Evolutionary conservation across 2,888 invertebrate genomes (phyloP).

Genomic region (Keiferia lycopersicella): DNA sequence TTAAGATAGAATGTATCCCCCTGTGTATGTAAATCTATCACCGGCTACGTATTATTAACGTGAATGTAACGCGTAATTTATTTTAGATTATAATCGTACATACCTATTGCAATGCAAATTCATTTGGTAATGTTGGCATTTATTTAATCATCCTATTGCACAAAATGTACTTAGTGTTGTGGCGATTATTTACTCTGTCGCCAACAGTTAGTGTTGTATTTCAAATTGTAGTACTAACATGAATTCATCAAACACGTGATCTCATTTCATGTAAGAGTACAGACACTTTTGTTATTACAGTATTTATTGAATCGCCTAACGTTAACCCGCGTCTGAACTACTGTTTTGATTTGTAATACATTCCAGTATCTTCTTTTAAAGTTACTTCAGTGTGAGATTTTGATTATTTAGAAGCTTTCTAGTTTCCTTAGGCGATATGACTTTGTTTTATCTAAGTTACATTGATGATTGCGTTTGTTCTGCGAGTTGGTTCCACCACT

Average conservation of each 20-base stretch:
- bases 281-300: conserved; percentile 48
- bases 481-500: conserved; percentile 60
- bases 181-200: conserved; percentile 56
- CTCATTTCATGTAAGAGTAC: conserved; percentile 70
- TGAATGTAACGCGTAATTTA: conserved; percentile 58
- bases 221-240: conserved; percentile 53
- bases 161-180: conserved; percentile 76
- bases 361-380: conserved; percentile 68
- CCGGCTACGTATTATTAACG: conserved; percentile 52
- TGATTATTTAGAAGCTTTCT: conserved; percentile 69
- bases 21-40: conserved; percentile 56
- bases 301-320: conserved; percentile 46
- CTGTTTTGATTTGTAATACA: conserved; percentile 60
- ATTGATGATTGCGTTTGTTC: conserved; percentile 57
- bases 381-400: conserved; percentile 64
- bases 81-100: conserved; percentile 51
- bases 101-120: conserved; percentile 53
- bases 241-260: conserved; percentile 67
- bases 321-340: conserved; percentile 49
- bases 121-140: conserved; percentile 65
- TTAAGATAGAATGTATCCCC: conserved; percentile 59
- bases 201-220: conserved; percentile 52
- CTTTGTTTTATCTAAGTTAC: conserved; percentile 63
- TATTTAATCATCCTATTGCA: conserved; percentile 69
- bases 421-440: conserved; percentile 67